These are phyloP conservation scores for Gallinago media DNA, from an alignment of 2,113 vertebrate genomes.

Conservation along the genomic window DNA sequence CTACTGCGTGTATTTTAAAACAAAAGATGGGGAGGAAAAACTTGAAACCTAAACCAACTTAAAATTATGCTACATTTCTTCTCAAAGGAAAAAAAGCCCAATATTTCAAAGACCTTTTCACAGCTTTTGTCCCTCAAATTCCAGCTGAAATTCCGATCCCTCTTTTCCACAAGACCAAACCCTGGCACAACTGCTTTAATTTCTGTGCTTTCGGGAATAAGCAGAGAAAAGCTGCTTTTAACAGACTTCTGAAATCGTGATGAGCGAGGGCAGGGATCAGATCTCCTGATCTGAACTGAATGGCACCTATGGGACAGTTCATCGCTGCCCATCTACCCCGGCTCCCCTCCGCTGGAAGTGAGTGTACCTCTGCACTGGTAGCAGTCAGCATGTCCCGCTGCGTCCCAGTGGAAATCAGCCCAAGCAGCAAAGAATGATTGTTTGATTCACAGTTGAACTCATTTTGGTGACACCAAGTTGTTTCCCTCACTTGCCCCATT, in stretches of 20 bases:
- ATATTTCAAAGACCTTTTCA: not conserved
- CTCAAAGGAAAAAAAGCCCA: not conserved
- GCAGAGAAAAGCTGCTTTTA: not conserved
- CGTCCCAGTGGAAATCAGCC: not conserved
- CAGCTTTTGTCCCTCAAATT: not conserved
- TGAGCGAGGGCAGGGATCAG: not conserved
- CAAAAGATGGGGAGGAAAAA: not conserved
- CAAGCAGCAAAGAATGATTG: not conserved
- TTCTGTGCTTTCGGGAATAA: not conserved
- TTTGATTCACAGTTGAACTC: not conserved
- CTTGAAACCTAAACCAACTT: not conserved
- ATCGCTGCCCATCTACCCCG: not conserved
- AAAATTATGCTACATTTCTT: not conserved
- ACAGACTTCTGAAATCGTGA: not conserved
- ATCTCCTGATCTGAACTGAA: not conserved
- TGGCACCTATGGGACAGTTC: accelerated
- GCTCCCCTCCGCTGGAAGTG: not conserved
- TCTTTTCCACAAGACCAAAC: not conserved
- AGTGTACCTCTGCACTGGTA: not conserved
- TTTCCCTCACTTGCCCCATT: not conserved
- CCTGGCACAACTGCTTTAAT: not conserved
- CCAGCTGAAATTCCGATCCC: not conserved
- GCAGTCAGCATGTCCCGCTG: not conserved
- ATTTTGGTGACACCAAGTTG: not conserved
- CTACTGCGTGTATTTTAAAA: not conserved